Conservation (phyloP, 2,888 invertebrate species). For the Athalia cordata region DNA sequence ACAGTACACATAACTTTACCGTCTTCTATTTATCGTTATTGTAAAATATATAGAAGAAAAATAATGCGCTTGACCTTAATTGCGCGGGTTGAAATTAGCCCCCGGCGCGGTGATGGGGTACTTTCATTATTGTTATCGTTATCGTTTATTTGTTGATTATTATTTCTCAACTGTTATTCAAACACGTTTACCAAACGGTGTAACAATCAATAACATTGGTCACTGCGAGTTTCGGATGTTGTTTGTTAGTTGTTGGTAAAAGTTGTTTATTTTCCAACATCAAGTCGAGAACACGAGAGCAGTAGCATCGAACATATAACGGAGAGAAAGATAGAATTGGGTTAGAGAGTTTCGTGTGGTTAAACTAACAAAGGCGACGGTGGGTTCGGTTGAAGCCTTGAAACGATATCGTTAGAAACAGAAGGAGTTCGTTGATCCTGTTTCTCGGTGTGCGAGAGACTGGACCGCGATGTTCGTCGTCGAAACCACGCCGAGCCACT, state of each 20-base stretch:
- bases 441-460: conserved; percentile 25
- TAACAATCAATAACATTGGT: conserved; percentile 10
- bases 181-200: conserved; percentile 1
- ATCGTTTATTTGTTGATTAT: not conserved
- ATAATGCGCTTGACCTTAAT: not conserved
- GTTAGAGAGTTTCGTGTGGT: not conserved
- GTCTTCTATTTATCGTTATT: not conserved
- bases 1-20: not conserved
- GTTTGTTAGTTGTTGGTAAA: not conserved
- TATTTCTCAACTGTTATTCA: not conserved
- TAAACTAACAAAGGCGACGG: conserved; percentile 30
- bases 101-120: no score
- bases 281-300: not conserved
- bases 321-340: not conserved
- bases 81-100: not conserved
- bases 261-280: no score
- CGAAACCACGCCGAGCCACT: conserved; percentile 29
- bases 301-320: not conserved
- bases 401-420: conserved; percentile 38
- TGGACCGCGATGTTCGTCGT: conserved; percentile 12
- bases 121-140: no score
- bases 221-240: not conserved
- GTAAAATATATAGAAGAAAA: not conserved
- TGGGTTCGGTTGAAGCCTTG: conserved; percentile 15
- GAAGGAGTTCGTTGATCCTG: conserved; percentile 42